Evolutionary conservation across 1,140 invertebrate genomes (phyloP).

Genomic region (Listronotus oregonensis): DNA sequence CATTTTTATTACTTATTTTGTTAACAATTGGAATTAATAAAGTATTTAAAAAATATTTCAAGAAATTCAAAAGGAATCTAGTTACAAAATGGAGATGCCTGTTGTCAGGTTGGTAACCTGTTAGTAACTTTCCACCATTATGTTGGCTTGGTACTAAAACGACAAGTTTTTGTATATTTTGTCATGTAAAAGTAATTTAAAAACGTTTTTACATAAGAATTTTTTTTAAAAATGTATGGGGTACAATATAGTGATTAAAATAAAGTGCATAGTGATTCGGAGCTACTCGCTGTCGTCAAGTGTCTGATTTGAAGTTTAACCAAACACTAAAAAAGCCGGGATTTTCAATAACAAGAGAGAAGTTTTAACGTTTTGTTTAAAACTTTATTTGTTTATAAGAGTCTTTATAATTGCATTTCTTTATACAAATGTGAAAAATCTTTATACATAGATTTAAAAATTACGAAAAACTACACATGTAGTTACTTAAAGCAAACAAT

Average conservation of each 20-base stretch:
- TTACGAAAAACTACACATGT: constrained; percentile 6
- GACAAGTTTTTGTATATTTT: constrained; percentile 40
- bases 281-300: not conserved
- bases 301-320: constrained; percentile 32
- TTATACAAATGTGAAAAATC: constrained; percentile 7
- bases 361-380: constrained; percentile 14
- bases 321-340: constrained; percentile 44
- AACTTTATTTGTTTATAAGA: constrained; percentile 1
- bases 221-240: not conserved
- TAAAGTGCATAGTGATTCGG: constrained; percentile 3
- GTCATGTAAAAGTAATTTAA: constrained; percentile 23
- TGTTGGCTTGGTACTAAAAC: constrained; percentile 42
- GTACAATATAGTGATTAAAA: not conserved
- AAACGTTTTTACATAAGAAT: constrained; percentile 1
- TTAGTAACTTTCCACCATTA: constrained; percentile 41
- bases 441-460: not conserved
- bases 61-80: not conserved
- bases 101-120: constrained; percentile 18
- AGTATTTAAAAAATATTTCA: not conserved
- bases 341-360: constrained; percentile 29
- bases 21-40: not conserved
- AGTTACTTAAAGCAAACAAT: not conserved
- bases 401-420: not conserved
- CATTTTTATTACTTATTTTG: too few relatives aligned
- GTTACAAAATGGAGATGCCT: constrained; percentile 4